Conservation (phyloP, 2,888 invertebrate genomes). For the Troglohyphantes excavatus region DNA sequence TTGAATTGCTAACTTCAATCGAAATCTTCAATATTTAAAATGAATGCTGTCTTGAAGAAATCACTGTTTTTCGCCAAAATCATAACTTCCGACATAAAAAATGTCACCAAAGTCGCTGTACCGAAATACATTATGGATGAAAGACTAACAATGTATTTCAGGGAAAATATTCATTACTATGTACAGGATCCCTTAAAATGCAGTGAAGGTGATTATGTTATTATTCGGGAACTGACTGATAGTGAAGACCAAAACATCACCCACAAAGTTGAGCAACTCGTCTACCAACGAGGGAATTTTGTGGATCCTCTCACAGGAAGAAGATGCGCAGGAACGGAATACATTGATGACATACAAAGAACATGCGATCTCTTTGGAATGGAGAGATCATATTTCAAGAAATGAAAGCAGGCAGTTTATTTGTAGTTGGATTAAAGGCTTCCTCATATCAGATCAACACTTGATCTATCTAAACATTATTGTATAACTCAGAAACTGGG, state of each 20-base stretch:
- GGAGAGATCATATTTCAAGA: constrained; percentile 38
- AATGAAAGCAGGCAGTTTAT: too few species aligned
- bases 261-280: constrained; percentile 39
- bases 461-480: too few species aligned
- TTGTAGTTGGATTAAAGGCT: neutral
- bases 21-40: neutral
- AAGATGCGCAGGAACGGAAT: constrained; percentile 51
- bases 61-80: constrained; percentile 39
- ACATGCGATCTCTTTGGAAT: constrained; percentile 51
- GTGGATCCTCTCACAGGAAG: constrained; percentile 61
- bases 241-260: constrained; percentile 21
- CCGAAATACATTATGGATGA: constrained; percentile 53
- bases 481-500: too few species aligned
- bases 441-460: too few species aligned
- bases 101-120: constrained; percentile 29
- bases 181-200: constrained; percentile 34
- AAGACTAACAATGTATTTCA: constrained; percentile 61
- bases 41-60: neutral
- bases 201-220: constrained; percentile 56
- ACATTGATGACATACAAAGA: constrained; percentile 56
- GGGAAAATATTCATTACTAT: constrained; percentile 19
- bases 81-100: constrained; percentile 26
- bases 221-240: constrained; percentile 40
- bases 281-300: constrained; percentile 56
- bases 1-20: too few species aligned